Evolutionary conservation across 2,113 vertebrate species (phyloP).

Genomic region (Tautogolabrus adspersus): DNA sequence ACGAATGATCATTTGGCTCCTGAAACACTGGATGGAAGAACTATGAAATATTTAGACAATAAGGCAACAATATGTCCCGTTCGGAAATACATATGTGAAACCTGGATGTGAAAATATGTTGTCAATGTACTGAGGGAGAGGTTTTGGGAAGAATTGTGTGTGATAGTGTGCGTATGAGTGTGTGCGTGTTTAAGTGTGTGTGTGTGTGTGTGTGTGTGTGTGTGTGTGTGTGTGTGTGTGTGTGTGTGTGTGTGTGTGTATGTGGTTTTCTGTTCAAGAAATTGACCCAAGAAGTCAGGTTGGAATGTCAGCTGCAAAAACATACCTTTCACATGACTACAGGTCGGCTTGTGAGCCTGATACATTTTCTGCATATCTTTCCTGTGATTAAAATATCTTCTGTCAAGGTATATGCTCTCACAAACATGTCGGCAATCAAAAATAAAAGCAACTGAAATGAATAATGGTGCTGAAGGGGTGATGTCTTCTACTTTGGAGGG

Average conservation of each 20-base stretch:
- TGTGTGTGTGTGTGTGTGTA: constrained; percentile 41
- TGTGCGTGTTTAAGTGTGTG: constrained; percentile 24
- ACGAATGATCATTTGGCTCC: constrained; percentile 39
- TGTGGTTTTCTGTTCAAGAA: constrained; percentile 70
- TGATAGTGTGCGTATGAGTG: constrained; percentile 16
- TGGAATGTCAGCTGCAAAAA: constrained; percentile 84
- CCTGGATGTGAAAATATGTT: constrained; percentile 67
- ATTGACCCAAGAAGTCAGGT: constrained; percentile 77
- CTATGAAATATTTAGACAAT: constrained; percentile 48
- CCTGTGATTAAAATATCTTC: constrained; percentile 67
- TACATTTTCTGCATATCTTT: constrained; percentile 73
- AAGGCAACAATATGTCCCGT: constrained; percentile 46
- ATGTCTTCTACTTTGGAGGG: constrained; percentile 22
- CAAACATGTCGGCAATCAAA: constrained; percentile 53
- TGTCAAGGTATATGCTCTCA: constrained; percentile 59
- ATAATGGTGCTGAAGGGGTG: neutral
- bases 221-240: constrained; percentile 11
- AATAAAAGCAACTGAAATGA: constrained; percentile 30
- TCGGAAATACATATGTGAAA: constrained; percentile 47
- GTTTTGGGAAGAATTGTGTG: constrained; percentile 33
- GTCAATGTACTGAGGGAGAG: constrained; percentile 53
- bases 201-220: constrained; percentile 28
- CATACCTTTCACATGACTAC: constrained; percentile 81
- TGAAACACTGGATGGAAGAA: constrained; percentile 28
- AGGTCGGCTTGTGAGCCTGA: constrained; percentile 69